These are phyloP conservation scores for Sialia sialis DNA, from an alignment of 2,113 vertebrate genomes.

Conservation along the genomic window DNA sequence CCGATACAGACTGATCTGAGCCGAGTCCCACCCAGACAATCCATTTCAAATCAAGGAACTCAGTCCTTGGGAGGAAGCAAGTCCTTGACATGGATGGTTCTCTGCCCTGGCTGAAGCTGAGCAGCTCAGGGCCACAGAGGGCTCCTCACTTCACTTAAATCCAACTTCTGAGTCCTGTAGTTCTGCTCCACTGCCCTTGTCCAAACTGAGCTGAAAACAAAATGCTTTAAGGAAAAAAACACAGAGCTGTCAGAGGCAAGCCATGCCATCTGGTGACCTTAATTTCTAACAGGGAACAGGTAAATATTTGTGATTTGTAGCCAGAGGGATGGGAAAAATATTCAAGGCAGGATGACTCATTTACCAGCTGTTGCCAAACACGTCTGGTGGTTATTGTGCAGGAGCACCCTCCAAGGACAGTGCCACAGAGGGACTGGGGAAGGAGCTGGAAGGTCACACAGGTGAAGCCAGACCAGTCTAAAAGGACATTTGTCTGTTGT, in stretches of 20 bases:
- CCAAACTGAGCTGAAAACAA: neutral
- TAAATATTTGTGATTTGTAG: slow-evolving; percentile 6
- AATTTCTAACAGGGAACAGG: slow-evolving; percentile 39
- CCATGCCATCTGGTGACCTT: slow-evolving; percentile 71
- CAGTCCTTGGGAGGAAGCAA: fast-evolving
- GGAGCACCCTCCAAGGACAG: neutral
- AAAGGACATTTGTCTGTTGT: neutral
- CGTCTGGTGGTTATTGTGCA: neutral
- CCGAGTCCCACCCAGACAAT: neutral
- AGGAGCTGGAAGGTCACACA: neutral
- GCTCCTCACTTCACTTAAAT: neutral
- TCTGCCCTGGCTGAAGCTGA: neutral
- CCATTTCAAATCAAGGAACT: neutral
- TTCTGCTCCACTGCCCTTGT: neutral
- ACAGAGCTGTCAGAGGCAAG: neutral
- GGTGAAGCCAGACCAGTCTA: neutral
- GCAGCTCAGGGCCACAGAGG: neutral
- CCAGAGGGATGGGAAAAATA: neutral
- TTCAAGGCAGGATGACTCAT: neutral
- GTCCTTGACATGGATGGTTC: fast-evolving
- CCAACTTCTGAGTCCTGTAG: neutral
- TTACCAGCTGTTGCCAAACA: neutral
- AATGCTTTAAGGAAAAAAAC: neutral
- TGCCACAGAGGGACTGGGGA: neutral
- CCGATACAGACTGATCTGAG: neutral